A percentile compares a stretch with the other conserved stretches of the same genome.
These are phyloP conservation scores for Drosophila lowei DNA, from an alignment of 1,140 invertebrate genomes.

Conservation along the genomic window DNA sequence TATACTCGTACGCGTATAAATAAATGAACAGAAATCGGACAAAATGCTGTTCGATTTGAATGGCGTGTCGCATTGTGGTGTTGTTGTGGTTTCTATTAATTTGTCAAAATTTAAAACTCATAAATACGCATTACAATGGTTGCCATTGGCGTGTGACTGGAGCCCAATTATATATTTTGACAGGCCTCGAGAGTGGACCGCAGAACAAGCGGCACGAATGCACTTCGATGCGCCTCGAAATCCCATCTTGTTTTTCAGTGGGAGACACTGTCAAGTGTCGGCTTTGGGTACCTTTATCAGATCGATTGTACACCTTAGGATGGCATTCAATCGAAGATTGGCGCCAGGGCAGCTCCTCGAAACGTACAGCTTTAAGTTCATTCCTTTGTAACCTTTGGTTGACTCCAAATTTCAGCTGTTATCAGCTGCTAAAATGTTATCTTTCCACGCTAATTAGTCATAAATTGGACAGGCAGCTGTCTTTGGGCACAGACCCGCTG, in stretches of 20 bases:
- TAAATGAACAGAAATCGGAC: constrained; percentile 32
- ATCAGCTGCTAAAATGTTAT: constrained; percentile 34
- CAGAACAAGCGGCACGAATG: constrained; percentile 67
- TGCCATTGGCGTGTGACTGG: constrained; percentile 14
- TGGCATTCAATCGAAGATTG: neutral
- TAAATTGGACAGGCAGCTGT: constrained; percentile 52
- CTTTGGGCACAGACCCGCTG: constrained; percentile 36
- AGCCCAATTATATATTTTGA: constrained; percentile 65
- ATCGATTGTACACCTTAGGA: neutral
- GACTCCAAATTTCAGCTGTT: neutral
- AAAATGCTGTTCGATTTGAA: constrained; percentile 58
- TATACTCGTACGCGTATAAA: too few species aligned
- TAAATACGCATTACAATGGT: constrained; percentile 67
- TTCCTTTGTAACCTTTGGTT: constrained; percentile 9
- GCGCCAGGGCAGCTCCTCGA: constrained; percentile 2
- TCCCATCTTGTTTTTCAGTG: constrained; percentile 5
- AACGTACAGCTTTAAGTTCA: neutral
- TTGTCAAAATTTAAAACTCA: constrained; percentile 68
- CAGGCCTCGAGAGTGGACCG: constrained; percentile 30
- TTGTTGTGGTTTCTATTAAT: constrained; percentile 64
- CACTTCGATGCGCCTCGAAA: constrained; percentile 52
- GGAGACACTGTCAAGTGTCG: constrained; percentile 24
- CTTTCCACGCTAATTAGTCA: constrained; percentile 57
- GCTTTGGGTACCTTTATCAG: constrained; percentile 7
- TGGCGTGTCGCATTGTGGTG: constrained; percentile 53